Base-by-base conservation (phyloP, 53 echinoderm and acorn worm genomes). In the Holothuria scabra region DNA sequence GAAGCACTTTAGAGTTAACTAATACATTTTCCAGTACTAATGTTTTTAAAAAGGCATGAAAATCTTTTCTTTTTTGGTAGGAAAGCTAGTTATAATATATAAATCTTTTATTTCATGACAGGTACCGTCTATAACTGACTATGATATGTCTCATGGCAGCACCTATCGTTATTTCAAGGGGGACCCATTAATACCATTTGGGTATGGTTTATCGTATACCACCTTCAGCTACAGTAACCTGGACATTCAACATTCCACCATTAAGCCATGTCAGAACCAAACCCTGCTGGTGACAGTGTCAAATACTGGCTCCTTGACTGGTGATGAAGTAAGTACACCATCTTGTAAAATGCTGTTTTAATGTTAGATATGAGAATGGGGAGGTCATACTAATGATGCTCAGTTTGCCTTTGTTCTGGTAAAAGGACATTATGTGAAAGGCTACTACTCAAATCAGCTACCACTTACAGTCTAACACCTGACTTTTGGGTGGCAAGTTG, bases 111-210 rank as follows among this genome's bases (percentile, higher is more conserved):
- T 72, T 59, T 12, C 41, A 55, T 22, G 18, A 23, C 8, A 95
- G 96, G 91, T 95, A 21, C 96, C 96, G 8, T 74, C 93, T 10
- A 95, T 95, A 82, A 71, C 63, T 29, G 85, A 90, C 84, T 95
- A 95, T 64, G 79, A 72, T 41, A 95, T 95, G 93, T 56, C 67
- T 14, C 66, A 68, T 67, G 90, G 88, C 67, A 74, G 90, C 29
- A 93, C 93, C 21, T 93, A 93, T 65, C 87, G 93, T 20, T 93
- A 93, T 58, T 93, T 86, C 60, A 82, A 28, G 7, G 90, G 86
- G 5, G 65, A 76, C 21, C 93, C 93, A 2, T 60, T 93, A 28
- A 74, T 85, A 64, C 89, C 83, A 24, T 93, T 93, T 86, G 93
- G 93, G 3, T 93, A 90, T 55, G 93, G 93, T 18, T 65, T 93